Evolutionary conservation across 1,140 invertebrate genomes (phyloP).

Genomic region (Drosophila arawakana): DNA sequence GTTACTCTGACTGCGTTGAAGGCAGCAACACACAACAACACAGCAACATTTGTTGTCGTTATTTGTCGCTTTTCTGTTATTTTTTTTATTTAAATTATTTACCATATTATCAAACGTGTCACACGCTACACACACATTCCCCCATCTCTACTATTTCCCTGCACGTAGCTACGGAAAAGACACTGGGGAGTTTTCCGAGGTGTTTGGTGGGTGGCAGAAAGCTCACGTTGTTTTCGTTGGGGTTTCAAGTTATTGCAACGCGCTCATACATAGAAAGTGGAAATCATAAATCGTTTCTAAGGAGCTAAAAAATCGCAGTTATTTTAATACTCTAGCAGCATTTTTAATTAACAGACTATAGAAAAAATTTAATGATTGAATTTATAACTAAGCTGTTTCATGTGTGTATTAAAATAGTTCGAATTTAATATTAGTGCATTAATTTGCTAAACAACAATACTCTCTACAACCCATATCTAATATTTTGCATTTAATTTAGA

Average conservation of each 20-base stretch:
- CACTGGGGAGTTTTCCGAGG: neutral
- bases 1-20: neutral
- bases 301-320: slow-evolving; percentile 15
- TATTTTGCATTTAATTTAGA: too few species aligned
- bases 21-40: slow-evolving; percentile 2
- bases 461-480: too few species aligned
- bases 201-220: neutral
- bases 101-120: slow-evolving; percentile 66
- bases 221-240: slow-evolving; percentile 37
- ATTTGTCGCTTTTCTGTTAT: slow-evolving; percentile 28
- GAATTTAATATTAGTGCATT: too few species aligned
- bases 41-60: slow-evolving; percentile 40
- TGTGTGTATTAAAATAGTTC: too few species aligned
- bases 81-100: slow-evolving; percentile 63
- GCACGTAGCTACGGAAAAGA: slow-evolving; percentile 32
- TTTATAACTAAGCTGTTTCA: too few species aligned
- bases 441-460: too few species aligned
- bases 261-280: slow-evolving; percentile 51
- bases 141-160: slow-evolving; percentile 19
- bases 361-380: too few species aligned
- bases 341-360: too few species aligned
- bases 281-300: slow-evolving; percentile 53
- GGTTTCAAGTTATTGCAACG: slow-evolving; percentile 53
- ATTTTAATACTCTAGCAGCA: slow-evolving; percentile 1
- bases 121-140: slow-evolving; percentile 39